Conservation (phyloP, 2,888 invertebrate genomes). For the Lottia scabra region DNA sequence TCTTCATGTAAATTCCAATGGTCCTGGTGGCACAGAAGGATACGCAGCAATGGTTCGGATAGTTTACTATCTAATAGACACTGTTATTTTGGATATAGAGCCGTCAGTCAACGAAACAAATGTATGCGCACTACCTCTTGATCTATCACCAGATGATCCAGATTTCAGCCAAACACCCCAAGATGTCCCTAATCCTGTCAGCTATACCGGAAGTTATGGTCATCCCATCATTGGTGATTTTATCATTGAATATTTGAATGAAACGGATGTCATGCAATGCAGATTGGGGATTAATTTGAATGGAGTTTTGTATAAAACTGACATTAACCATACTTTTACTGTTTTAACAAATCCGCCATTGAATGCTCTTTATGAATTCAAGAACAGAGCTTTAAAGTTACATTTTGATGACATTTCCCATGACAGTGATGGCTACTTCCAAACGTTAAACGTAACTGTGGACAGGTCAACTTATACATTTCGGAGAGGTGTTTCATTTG, state of each 20-base stretch:
- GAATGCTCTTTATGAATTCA: no score
- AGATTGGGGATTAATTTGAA: background rate
- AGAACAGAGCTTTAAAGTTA: no score
- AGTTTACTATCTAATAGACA: conserved; percentile 9
- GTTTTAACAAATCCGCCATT: no score
- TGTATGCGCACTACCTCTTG: no score
- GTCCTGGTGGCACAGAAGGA: conserved; percentile 10
- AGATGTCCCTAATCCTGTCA: background rate
- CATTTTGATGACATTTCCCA: no score
- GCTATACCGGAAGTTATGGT: background rate
- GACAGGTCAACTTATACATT: no score
- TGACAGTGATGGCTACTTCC: no score
- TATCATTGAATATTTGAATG: background rate
- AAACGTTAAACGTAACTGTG: no score
- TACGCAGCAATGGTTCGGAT: conserved; percentile 1
- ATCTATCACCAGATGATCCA: no score
- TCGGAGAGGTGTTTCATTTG: no score
- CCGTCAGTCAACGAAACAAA: no score
- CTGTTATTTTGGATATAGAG: background rate
- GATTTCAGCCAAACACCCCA: background rate
- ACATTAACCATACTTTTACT: no score
- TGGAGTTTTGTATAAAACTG: background rate
- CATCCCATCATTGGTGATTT: background rate
- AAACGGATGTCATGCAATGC: background rate
- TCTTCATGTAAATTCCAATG: conserved; percentile 7